Evolutionary conservation across 2,113 vertebrate genomes (phyloP).

Genomic region (Sebastes fasciatus): DNA sequence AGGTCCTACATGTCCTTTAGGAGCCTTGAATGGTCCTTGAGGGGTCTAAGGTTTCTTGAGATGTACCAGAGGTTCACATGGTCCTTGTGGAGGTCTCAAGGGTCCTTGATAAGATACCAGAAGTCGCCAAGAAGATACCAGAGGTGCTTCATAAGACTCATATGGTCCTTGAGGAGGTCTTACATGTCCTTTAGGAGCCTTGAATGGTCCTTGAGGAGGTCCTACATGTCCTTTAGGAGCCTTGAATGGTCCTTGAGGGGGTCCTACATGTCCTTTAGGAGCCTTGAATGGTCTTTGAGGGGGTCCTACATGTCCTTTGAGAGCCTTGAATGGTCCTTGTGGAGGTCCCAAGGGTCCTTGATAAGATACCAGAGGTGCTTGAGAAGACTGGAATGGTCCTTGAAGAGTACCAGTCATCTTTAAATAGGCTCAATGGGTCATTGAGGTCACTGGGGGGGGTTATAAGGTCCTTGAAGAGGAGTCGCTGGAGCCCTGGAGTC

Average conservation of each 20-base stretch:
- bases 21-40: background rate
- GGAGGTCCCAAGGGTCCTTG: no score
- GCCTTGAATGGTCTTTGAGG: background rate
- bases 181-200: background rate
- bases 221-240: background rate
- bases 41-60: background rate
- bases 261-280: no score
- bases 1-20: background rate
- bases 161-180: background rate
- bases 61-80: no score
- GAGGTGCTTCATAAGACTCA: no score
- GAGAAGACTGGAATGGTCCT: background rate
- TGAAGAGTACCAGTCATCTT: background rate
- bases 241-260: no score
- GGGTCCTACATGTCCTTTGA: background rate
- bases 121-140: no score
- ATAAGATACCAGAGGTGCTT: background rate
- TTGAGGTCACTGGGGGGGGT: background rate
- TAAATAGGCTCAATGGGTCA: background rate
- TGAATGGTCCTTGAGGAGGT: background rate
- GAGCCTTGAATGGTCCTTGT: no score
- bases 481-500: slow-evolving; percentile 8
- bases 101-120: background rate
- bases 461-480: background rate
- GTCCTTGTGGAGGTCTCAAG: no score